Conservation (phyloP, 2,113 vertebrate genomes). For the Antigone vipio region DNA sequence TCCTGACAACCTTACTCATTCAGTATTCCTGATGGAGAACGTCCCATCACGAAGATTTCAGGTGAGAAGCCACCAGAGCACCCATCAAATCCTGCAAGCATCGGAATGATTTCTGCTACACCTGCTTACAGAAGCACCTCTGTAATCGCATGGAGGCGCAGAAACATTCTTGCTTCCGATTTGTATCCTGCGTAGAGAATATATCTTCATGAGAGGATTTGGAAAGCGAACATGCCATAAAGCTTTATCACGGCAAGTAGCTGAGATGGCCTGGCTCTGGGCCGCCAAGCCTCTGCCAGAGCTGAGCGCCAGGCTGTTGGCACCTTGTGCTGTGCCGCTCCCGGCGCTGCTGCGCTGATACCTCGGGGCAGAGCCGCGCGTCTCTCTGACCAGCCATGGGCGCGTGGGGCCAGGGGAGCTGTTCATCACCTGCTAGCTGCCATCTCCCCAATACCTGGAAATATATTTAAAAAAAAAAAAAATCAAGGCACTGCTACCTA, state of each 20-base stretch:
- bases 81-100: not conserved
- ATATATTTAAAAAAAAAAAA: not conserved
- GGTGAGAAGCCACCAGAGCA: not conserved
- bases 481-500: not conserved
- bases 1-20: not conserved
- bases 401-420: accelerated
- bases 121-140: not conserved
- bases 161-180: accelerated
- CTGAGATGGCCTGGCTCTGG: accelerated
- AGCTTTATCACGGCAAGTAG: not conserved
- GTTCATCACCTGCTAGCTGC: not conserved
- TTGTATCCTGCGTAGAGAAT: not conserved
- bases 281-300: not conserved
- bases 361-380: not conserved
- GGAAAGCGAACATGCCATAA: not conserved
- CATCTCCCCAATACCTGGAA: not conserved
- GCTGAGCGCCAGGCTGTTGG: not conserved
- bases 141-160: accelerated
- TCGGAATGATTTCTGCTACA: not conserved
- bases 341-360: not conserved
- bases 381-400: not conserved
- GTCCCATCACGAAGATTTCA: not conserved
- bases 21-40: not conserved
- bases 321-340: not conserved
- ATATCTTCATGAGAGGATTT: not conserved